Evolutionary conservation across 1,140 invertebrate genomes (phyloP), one percentile per base, ranked within the genome.

Genomic region (Drosophila pectinifera): DNA sequence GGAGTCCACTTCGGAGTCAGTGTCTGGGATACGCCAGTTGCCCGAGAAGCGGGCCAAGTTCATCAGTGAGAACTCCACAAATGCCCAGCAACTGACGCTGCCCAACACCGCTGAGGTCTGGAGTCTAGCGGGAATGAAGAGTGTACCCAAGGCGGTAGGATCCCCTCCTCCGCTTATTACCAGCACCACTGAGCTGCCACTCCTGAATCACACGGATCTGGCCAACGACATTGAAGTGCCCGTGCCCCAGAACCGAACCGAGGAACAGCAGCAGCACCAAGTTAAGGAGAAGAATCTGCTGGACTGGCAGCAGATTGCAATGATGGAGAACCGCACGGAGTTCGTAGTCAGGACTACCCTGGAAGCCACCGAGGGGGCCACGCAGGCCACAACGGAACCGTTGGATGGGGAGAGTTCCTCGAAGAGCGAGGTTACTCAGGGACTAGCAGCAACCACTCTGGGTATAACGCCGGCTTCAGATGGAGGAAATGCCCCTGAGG

Each of bases 41-140:
- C 67, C 68, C 0, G 91, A 92, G 7, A 92, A 92, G 58, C 75
- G 90, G 4, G 74, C 67, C 1, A 92, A 92, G 61, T 92, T 81
- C 41, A 90, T 92, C 6, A 84, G 69, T 39, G 89, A 91, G 11
- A 92, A 92, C 51, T 81, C 91, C n/a, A 91, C 91, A 7, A 92
- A 88, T 75, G 75, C 79, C 8, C 81, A 90, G 41, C 88, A 91
- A 57, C 41, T 92, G 39, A 72, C 72, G 22, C 31, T 91, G 26
- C 91, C 91, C 5, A 86, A 92, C 42, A 70, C 48, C 5, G 76
- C 84, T 0, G 91, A 91, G 26, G 88, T 80, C 1, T 92, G 91
- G 91, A 84, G 84, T 38, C 45, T 92, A 14, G 91, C 90, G 6
- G 81, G 75, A 3, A 84, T 92, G 90, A 91, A 90, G 75, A 57